These are phyloP conservation scores for Aleiodes alternator DNA, from an alignment of 2,888 invertebrate genomes.

Conservation along the genomic window DNA sequence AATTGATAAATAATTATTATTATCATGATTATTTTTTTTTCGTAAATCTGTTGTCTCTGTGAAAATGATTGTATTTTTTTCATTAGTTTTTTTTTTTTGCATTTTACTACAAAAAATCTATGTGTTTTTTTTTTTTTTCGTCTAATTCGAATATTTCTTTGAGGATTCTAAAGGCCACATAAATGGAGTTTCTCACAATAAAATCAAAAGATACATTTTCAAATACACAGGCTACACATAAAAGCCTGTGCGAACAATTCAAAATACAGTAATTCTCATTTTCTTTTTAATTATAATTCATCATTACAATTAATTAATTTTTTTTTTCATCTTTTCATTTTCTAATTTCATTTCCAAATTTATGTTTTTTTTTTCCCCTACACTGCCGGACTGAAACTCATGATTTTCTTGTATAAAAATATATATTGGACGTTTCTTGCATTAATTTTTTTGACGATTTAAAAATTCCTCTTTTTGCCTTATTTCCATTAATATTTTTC, in stretches of 20 bases:
- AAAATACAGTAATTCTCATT: conserved; percentile 6
- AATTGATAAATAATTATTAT: background rate
- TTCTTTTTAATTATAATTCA: background rate
- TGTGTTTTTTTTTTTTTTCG: background rate
- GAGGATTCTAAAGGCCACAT: conserved; percentile 3
- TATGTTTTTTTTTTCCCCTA: background rate
- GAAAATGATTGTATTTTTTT: background rate
- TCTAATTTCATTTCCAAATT: conserved; percentile 30
- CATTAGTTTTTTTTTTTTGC: background rate
- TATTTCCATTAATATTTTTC: background rate
- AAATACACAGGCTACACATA: conserved; percentile 19
- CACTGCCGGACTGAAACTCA: conserved; percentile 29
- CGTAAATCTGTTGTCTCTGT: background rate
- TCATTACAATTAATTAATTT: background rate
- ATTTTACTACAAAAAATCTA: background rate
- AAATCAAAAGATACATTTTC: conserved; percentile 23
- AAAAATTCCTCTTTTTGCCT: conserved; percentile 7
- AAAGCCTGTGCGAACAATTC: conserved; percentile 33
- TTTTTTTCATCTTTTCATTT: conserved; percentile 8
- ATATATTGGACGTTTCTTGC: conserved; percentile 45
- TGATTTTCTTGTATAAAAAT: conserved; percentile 45
- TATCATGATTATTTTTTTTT: too few relatives aligned
- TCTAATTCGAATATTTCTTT: conserved; percentile 22
- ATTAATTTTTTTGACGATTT: conserved; percentile 37
- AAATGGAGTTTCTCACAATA: conserved; percentile 13